A percentile compares a stretch with the other conserved stretches of the same genome.
phyloP scores from a whole-genome alignment of 2,113 vertebrate species.

The Platysternon megacephalum region DNA sequence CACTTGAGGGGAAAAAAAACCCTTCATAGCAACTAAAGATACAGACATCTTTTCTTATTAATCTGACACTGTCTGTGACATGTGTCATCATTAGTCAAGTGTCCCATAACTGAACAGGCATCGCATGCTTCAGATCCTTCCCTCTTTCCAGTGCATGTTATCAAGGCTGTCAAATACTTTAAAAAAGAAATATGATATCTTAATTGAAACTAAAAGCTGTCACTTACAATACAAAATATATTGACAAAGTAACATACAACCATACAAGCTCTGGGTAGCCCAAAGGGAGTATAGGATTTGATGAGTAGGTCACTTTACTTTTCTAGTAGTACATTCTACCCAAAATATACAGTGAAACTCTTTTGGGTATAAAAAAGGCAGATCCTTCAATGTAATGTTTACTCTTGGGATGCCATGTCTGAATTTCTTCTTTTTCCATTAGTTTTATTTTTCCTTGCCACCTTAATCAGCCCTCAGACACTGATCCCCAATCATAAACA shows the following conservation, averaged over 20 bases:
- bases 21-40: background rate
- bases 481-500: background rate
- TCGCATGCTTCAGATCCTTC: background rate
- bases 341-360: background rate
- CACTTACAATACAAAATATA: background rate
- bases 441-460: background rate
- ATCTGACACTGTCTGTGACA: background rate
- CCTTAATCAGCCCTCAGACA: background rate
- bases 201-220: slow-evolving; percentile 20
- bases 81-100: background rate
- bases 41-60: background rate
- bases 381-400: background rate
- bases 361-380: background rate
- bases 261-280: background rate
- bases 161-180: background rate
- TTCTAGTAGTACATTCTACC: background rate
- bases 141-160: background rate
- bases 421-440: background rate
- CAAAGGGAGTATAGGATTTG: background rate
- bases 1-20: background rate
- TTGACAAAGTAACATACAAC: background rate
- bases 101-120: background rate
- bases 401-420: background rate
- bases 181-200: background rate
- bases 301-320: background rate